Base-by-base conservation (phyloP, 1,140 invertebrate genomes). In the Phymastichus coffea region DNA sequence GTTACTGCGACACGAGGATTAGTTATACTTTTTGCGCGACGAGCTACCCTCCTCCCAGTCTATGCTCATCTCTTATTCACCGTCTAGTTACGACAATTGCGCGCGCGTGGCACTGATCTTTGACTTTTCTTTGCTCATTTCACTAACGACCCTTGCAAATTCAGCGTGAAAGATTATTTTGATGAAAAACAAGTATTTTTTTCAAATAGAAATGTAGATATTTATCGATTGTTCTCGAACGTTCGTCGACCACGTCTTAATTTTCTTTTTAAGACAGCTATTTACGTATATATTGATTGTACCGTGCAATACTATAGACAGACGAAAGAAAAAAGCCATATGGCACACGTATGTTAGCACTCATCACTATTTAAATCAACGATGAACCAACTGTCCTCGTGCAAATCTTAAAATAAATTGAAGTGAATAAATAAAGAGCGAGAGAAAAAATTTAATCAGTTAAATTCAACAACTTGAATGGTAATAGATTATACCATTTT, bases 11-110 rank as follows among this genome's bases (percentile, higher is more conserved):
- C 66, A 61, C 63, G 61, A 51, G 67, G 67, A 70, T 70, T 70
- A 70, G 69, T 70, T 70, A n/a, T n/a, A 69, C 69, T 69, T 63
- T 67, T 57, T 66, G 51, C 52, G 48, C 30, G 28, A 68, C 65
- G n/a, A n/a, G n/a, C n/a, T 61, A 67, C 40, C 44, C 49, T 20
- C 43, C 47, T 8, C 15, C 19, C 15, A 20, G 22, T 20, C 10
- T 47, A 30, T 64, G 2, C 55, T 70, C 66, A 70, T 70, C 61
- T 69, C 69, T 70, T 69, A 70, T 70, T 70, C 69, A 70, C 59
- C 61, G 47, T 48, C 30, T 15, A 44, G 44, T 38, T 48, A 35
- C 20, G 53, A 41, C 38, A 22, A 12, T 25, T 43, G 41, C 20
- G 19, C 41, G 20, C 20, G 15, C 15, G 19, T 28, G 20, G 17